Base-by-base conservation (phyloP, 1,140 invertebrate species). In the Tigriopus japonicus region DNA sequence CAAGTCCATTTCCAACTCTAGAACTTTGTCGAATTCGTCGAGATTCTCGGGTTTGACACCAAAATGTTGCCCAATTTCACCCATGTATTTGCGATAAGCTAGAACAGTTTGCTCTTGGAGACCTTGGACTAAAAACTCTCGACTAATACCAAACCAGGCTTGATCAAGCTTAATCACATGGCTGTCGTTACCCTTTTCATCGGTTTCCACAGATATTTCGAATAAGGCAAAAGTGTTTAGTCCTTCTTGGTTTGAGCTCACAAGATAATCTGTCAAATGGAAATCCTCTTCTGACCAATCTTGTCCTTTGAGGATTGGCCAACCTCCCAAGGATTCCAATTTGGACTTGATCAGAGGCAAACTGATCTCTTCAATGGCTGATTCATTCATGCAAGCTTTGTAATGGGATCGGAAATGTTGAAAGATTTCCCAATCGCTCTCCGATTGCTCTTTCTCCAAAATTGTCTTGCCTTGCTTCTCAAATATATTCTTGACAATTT, bases 1-100 rank as follows among this genome's bases (percentile, higher is more conserved):
- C 42, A 98, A 75, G 63, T 81, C 76, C 14, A 89, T 89, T 77
- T 98, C 93, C 67, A 98, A 96, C 15, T 85, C 73, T 1, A 98
- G 74, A 0, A 90, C 86, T 55, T 87, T 82, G 17, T 75, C 77
- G 43, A 97, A 75, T 67, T 95, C 87, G 67, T 95, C 86, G 7
- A 74, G 70, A 60, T 76, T 70, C 0, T 88, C 90, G 14, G 69
- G 69, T 0, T 73, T 68, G 62, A 73, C 78, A 19, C 93, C 93
- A 40, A 97, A 77, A 1, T 93, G 75, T 0, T 83, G 78, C 0
- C 92, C 86, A 53, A 95, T 42, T 13, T 21, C 55, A 24, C 52
- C 42, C 21, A 59, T 13, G 42, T 2, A 58, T 14, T 67, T 64
- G 52, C 66, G 64, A 60, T 76, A 76, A 14, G 74, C 73, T 52